Conservation (phyloP, 2,113 vertebrate genomes). For the Dryoscopus gambensis region DNA sequence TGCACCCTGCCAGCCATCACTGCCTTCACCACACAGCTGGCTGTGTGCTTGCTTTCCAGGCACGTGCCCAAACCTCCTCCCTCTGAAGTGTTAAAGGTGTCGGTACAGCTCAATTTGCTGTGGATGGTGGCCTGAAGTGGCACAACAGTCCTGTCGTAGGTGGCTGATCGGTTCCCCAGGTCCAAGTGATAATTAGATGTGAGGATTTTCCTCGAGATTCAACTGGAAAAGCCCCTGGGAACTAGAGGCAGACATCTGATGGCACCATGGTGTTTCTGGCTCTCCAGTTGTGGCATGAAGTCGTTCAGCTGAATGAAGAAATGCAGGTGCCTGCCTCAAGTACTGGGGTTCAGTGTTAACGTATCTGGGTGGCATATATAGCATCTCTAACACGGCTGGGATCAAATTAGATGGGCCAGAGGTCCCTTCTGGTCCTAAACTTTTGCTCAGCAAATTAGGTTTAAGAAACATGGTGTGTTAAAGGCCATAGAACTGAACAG, state of each 20-base stretch:
- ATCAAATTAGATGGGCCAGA: not conserved
- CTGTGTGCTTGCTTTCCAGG: not conserved
- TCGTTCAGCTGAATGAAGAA: not conserved
- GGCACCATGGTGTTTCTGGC: not conserved
- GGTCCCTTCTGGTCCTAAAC: not conserved
- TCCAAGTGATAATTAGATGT: not conserved
- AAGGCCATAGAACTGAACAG: not conserved
- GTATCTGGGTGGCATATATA: not conserved
- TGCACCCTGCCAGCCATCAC: not conserved
- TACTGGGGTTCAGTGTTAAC: not conserved
- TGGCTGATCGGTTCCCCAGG: not conserved
- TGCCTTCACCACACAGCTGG: not conserved
- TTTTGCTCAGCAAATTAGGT: not conserved
- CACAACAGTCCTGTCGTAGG: not conserved
- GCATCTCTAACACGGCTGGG: not conserved
- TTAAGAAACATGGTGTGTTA: not conserved
- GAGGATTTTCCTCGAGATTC: not conserved
- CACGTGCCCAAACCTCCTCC: not conserved
- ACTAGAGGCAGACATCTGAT: not conserved
- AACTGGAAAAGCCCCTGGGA: not conserved
- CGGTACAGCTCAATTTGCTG: fast-evolving
- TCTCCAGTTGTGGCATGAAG: not conserved
- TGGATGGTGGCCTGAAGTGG: not conserved
- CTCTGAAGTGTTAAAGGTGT: not conserved
- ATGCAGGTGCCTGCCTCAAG: not conserved